Base-by-base conservation (phyloP, 2,888 invertebrate species). In the Drosophila algonquin region DNA sequence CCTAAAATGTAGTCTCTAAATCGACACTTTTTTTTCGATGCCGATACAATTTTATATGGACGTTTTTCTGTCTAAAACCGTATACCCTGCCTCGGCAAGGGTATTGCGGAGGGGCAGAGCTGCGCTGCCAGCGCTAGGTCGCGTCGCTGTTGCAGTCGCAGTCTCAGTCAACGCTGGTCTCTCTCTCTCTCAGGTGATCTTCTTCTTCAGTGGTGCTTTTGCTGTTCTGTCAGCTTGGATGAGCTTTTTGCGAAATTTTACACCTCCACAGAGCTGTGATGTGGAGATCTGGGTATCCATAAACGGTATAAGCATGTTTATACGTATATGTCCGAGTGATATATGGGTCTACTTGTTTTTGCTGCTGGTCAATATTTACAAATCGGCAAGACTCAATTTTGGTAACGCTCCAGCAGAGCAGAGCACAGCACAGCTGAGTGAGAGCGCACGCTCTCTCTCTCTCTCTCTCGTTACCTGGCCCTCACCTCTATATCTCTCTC, bases 211-310 rank as follows among this genome's bases (percentile, higher is more conserved):
- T 47, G 47, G 45, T n/a, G 24, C 14, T 35, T 61, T 60, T 55
- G 60, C 30, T 59, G 46, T 71, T 79, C 53, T 48, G 54, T 58
- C 61, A 65, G 63, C 63, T 67, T 51, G 50, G 44, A 40, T 30
- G 61, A 69, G 73, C 65, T 63, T 76, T 78, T 56, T 55, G 70
- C 68, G 56, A 53, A 82, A 75, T 52, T 81, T 85, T 85, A 82
- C 81, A 81, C 87, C 88, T 87, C 61, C 82, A 76, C 84, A 74
- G 62, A 72, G 55, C 75, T 59, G 62, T 51, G 45, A 46, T 61
- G n/a, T 40, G 40, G 40, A 40, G 40, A 40, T 40, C 40, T 40
- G n/a, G 40, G 53, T 62, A 27, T 53, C 72, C 81, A 79, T 67
- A 73, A 79, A 68, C 77, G 79, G 76, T 76, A 76, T 61, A 60